A percentile compares a stretch with the other conserved stretches of the same genome.
Evolutionary conservation across 2,113 vertebrate genomes (phyloP).

Genomic region (Nesogale talazaci): DNA sequence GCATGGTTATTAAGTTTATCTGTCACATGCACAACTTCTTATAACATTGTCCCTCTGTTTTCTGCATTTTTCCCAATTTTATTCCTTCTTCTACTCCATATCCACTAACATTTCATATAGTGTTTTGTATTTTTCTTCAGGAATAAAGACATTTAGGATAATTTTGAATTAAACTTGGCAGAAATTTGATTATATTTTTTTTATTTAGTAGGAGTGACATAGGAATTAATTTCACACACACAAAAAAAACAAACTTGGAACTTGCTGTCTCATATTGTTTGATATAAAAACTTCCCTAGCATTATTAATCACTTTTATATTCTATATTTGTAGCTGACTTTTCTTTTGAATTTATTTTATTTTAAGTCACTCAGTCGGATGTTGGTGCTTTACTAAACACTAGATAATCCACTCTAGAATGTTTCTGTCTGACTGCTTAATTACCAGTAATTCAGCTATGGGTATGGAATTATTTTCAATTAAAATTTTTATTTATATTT

Average conservation of each 20-base stretch:
- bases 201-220: background rate
- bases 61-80: background rate
- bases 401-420: background rate
- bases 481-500: background rate
- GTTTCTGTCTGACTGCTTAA: constrained; percentile 1
- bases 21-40: no score
- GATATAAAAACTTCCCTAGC: background rate
- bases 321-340: constrained; percentile 11
- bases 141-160: background rate
- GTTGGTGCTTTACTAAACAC: background rate
- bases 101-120: background rate
- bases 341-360: background rate
- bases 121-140: background rate
- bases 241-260: background rate
- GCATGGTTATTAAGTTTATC: background rate
- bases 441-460: background rate
- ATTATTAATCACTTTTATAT: constrained; percentile 8
- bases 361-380: constrained; percentile 8
- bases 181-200: background rate
- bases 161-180: constrained; percentile 23
- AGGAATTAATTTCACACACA: background rate
- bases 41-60: background rate
- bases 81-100: background rate
- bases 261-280: background rate
- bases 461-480: background rate